A percentile compares a stretch with the other conserved stretches of the same genome.
phyloP scores from a whole-genome alignment of 2,888 invertebrate genomes.

The Nasonovia ribisnigri region DNA sequence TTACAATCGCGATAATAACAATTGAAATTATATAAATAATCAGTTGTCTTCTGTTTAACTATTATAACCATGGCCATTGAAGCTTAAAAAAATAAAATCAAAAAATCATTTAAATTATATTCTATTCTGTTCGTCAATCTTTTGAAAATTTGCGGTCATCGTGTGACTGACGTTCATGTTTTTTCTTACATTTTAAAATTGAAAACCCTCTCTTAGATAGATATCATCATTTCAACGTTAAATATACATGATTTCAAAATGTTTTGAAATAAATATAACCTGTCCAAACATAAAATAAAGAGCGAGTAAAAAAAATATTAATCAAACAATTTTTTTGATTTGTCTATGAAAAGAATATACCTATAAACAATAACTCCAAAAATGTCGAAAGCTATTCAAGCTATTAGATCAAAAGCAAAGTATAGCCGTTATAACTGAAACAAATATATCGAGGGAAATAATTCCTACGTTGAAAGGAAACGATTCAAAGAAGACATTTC shows the following conservation, averaged over 20 bases:
- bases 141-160: not conserved
- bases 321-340: not conserved
- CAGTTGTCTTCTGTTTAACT: not conserved
- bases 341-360: not conserved
- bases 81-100: not conserved
- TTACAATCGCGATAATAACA: not conserved
- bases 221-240: not conserved
- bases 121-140: not conserved
- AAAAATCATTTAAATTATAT: not conserved
- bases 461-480: not conserved
- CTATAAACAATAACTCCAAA: not conserved
- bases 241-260: not conserved
- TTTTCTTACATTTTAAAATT: not conserved
- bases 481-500: not conserved
- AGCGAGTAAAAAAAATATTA: not conserved
- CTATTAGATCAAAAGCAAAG: not conserved
- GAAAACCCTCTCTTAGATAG: not conserved
- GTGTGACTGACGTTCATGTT: not conserved
- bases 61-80: not conserved
- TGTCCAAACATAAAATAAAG: not conserved
- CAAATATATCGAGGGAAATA: not conserved
- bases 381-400: too few species aligned
- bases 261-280: not conserved
- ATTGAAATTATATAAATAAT: not conserved
- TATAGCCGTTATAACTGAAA: not conserved